Percentiles rank a stretch among this genome's conserved stretches.
These are phyloP conservation scores for Netelia inedita DNA, from an alignment of 2,888 invertebrate species.

Conservation along the genomic window DNA sequence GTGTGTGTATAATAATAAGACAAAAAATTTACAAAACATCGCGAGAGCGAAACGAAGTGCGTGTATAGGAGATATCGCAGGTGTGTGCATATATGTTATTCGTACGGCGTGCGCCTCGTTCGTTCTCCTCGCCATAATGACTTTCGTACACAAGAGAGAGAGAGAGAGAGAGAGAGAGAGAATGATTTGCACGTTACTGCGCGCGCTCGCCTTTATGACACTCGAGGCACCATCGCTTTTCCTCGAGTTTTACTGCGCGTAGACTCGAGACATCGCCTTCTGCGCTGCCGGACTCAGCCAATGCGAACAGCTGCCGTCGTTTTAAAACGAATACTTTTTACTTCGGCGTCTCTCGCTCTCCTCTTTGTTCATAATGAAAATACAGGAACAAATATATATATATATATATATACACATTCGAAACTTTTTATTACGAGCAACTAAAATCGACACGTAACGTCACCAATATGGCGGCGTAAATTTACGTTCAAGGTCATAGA, in stretches of 20 bases:
- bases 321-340: background rate
- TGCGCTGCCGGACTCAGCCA: conserved; percentile 7
- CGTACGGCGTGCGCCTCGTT: conserved; percentile 35
- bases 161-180: conserved; percentile 21
- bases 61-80: conserved; percentile 52
- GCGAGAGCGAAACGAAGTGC: conserved; percentile 47
- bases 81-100: conserved; percentile 55
- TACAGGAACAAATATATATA: too few species aligned
- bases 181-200: background rate
- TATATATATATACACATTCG: background rate
- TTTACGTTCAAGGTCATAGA: too few species aligned
- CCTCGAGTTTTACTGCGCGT: conserved; percentile 28
- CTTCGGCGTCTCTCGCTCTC: background rate
- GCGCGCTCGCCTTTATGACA: conserved; percentile 27
- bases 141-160: conserved; percentile 28
- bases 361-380: background rate
- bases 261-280: conserved; percentile 4
- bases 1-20: conserved; percentile 5
- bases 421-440: conserved; percentile 1
- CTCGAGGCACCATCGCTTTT: conserved; percentile 30
- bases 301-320: conserved; percentile 39
- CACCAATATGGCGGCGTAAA: too few species aligned
- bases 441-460: too few species aligned
- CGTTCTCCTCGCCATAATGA: conserved; percentile 4
- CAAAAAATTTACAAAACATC: conserved; percentile 16